phyloP scores from a whole-genome alignment of 2,888 invertebrate species.

The Lochmaea capreae region DNA sequence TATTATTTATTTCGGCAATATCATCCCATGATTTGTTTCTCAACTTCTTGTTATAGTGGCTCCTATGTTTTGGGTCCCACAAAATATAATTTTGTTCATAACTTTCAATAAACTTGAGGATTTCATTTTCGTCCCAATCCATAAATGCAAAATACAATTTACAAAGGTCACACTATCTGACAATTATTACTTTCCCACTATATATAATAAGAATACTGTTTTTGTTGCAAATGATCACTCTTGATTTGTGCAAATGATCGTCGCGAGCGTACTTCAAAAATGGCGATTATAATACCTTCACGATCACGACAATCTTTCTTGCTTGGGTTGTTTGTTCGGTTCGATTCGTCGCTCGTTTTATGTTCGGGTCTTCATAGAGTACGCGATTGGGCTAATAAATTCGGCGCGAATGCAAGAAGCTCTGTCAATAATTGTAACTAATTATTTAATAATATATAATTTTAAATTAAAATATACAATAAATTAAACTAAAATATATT shows the following conservation, averaged over 20 bases:
- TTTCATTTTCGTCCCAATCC: slow-evolving; percentile 3
- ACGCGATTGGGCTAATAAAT: neutral
- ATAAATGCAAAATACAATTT: neutral
- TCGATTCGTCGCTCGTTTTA: slow-evolving; percentile 3
- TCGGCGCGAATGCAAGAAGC: neutral
- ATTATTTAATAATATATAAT: too few species aligned
- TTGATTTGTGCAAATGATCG: neutral
- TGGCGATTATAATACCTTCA: neutral
- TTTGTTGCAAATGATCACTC: too few species aligned
- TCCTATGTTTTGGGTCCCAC: neutral
- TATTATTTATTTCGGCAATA: neutral
- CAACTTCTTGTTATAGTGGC: neutral
- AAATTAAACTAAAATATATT: too few species aligned
- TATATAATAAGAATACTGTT: neutral
- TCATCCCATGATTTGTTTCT: slow-evolving; percentile 5
- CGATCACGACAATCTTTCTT: neutral
- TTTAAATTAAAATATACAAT: neutral
- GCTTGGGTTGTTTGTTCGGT: neutral
- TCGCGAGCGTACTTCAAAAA: neutral
- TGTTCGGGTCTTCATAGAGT: neutral
- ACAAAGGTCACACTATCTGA: neutral
- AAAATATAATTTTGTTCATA: neutral
- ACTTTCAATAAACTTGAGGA: neutral
- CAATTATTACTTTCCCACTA: neutral
- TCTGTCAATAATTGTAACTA: neutral